phyloP scores from a whole-genome alignment of 64 coral and sea anemone genomes.

The Montipora capricornis region DNA sequence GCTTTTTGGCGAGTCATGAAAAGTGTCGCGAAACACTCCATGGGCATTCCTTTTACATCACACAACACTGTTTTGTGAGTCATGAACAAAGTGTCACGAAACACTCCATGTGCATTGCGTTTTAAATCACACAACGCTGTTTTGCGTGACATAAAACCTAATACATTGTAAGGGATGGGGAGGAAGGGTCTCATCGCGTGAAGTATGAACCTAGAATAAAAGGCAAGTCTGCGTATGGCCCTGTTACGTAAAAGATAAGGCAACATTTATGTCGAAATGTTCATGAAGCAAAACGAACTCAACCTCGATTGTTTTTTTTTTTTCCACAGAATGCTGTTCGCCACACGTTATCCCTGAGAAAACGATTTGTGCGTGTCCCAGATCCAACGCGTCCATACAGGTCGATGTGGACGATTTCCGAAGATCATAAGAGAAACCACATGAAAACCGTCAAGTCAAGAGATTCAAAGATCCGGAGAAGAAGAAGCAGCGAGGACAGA shows the following conservation, averaged over 20 bases:
- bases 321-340: slow-evolving; percentile 45
- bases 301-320: neutral
- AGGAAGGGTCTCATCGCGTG: too few relatives aligned
- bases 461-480: neutral
- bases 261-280: neutral
- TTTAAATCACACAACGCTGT: too few relatives aligned
- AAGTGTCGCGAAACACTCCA: too few relatives aligned
- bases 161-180: too few relatives aligned
- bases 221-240: too few relatives aligned
- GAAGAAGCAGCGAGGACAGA: neutral
- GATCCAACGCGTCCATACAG: slow-evolving; percentile 47
- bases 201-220: too few relatives aligned
- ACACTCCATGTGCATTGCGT: too few relatives aligned
- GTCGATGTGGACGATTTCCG: slow-evolving; percentile 52
- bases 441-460: neutral
- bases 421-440: slow-evolving; percentile 34
- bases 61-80: too few relatives aligned
- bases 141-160: too few relatives aligned
- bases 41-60: too few relatives aligned
- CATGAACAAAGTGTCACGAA: too few relatives aligned
- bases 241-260: neutral
- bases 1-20: too few relatives aligned
- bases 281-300: neutral
- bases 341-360: slow-evolving; percentile 37
- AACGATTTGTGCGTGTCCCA: slow-evolving; percentile 39